These are phyloP conservation scores for Drosophila lutescens DNA, from an alignment of 2,888 invertebrate species.

Conservation along the genomic window DNA sequence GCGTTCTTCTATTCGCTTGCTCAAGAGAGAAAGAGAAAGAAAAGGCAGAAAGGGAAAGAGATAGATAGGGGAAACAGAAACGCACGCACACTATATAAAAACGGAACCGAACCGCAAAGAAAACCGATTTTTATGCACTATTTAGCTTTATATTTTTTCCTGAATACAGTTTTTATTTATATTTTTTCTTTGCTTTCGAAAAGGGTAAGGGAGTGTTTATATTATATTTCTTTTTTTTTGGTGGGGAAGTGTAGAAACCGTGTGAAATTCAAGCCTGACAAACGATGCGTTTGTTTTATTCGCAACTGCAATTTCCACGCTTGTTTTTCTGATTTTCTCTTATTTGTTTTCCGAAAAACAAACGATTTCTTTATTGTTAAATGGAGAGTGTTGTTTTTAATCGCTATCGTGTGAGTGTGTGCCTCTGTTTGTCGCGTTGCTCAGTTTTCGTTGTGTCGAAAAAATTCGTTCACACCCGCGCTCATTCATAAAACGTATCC, in stretches of 20 bases:
- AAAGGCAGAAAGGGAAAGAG: background rate
- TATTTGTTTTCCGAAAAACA: constrained; percentile 67
- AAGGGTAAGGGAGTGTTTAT: background rate
- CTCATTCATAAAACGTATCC: constrained; percentile 73
- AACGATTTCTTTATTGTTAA: constrained; percentile 75
- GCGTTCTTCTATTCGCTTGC: constrained; percentile 17
- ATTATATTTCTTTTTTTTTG: background rate
- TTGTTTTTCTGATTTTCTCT: constrained; percentile 38
- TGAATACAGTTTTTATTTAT: constrained; percentile 32
- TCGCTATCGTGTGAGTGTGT: constrained; percentile 20
- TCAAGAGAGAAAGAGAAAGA: constrained; percentile 6
- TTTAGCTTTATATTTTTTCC: constrained; percentile 63
- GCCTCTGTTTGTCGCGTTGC: constrained; percentile 49
- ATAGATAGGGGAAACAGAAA: constrained; percentile 8
- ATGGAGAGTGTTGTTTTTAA: constrained; percentile 15
- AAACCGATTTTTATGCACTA: constrained; percentile 77
- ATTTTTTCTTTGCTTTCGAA: constrained; percentile 9
- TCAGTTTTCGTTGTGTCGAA: constrained; percentile 43
- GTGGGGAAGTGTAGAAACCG: constrained; percentile 8
- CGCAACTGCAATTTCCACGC: constrained; percentile 72
- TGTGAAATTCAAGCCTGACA: constrained; percentile 70
- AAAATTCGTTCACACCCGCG: constrained; percentile 75
- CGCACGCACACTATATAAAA: constrained; percentile 23
- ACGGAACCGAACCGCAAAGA: constrained; percentile 63
- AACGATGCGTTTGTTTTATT: constrained; percentile 74